Percentiles rank a stretch among this genome's conserved stretches.
phyloP scores from a whole-genome alignment of 2,113 vertebrate species.

The Myrmecophaga tridactyla region DNA sequence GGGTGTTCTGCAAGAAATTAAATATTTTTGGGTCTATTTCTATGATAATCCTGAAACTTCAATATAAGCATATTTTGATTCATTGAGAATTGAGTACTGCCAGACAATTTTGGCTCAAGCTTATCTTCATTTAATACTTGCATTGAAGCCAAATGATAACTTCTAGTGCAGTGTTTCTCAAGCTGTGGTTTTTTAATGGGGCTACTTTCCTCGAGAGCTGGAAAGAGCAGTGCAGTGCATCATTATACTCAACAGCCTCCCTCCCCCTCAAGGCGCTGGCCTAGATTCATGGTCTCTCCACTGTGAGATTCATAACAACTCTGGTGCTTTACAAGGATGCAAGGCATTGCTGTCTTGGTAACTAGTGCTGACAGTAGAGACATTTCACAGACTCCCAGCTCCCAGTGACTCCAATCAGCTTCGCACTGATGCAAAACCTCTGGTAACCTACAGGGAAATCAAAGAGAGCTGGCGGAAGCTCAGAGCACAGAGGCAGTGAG shows the following conservation, averaged over 20 bases:
- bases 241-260: not conserved
- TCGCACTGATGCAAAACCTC: not conserved
- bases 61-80: not conserved
- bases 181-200: not conserved
- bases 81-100: not conserved
- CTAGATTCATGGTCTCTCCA: not conserved
- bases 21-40: not conserved
- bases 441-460: not conserved
- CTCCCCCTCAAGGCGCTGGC: not conserved
- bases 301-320: not conserved
- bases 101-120: not conserved
- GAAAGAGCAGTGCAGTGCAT: rapidly evolving
- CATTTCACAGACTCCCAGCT: rapidly evolving
- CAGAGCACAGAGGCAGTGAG: not conserved
- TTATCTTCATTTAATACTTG: not conserved
- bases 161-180: not conserved
- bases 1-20: not conserved
- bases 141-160: not conserved
- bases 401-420: not conserved
- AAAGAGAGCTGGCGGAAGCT: not conserved
- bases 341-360: not conserved
- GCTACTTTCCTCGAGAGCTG: not conserved
- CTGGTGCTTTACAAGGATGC: not conserved
- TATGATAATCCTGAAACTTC: not conserved
- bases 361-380: not conserved